A percentile compares a stretch with the other conserved stretches of the same genome.
Evolutionary conservation across 2,888 invertebrate species (phyloP).

Genomic region (Odontocolon sp.): DNA sequence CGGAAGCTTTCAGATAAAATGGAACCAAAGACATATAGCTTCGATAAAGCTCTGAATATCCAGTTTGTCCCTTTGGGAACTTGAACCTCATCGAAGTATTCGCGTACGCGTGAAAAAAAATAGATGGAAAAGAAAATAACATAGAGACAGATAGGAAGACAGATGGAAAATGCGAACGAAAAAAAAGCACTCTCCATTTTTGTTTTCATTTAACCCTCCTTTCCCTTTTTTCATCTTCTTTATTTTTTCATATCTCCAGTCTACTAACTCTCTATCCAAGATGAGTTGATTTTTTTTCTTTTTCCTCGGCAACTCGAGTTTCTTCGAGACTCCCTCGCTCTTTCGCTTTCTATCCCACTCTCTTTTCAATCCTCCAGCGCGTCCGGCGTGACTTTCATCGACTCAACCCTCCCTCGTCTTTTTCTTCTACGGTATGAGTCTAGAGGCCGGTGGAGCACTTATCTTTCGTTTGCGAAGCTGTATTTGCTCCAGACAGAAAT

Average conservation of each 20-base stretch:
- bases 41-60: slow-evolving; percentile 40
- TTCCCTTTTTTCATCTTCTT: slow-evolving; percentile 45
- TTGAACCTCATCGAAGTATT: too few species aligned
- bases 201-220: slow-evolving; percentile 31
- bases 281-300: slow-evolving; percentile 61
- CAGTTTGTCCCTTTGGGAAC: slow-evolving; percentile 20
- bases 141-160: too few species aligned
- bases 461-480: slow-evolving; percentile 40
- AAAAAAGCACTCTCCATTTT: slow-evolving; percentile 16
- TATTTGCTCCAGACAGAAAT: slow-evolving; percentile 52
- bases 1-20: slow-evolving; percentile 12
- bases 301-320: slow-evolving; percentile 68
- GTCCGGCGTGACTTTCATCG: slow-evolving; percentile 17
- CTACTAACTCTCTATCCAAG: slow-evolving; percentile 11
- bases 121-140: too few species aligned
- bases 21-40: neutral
- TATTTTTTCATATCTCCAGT: slow-evolving; percentile 45
- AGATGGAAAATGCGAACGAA: neutral
- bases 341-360: slow-evolving; percentile 16
- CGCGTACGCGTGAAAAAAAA: too few species aligned
- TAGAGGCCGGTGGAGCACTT: slow-evolving; percentile 39
- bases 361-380: slow-evolving; percentile 6
- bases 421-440: slow-evolving; percentile 8
- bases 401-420: slow-evolving; percentile 46
- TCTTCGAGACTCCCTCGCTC: slow-evolving; percentile 43